Percentiles rank a stretch among this genome's conserved stretches.
These are phyloP conservation scores for Teleopsis dalmanni DNA, from an alignment of 1,140 invertebrate genomes.

Conservation along the genomic window DNA sequence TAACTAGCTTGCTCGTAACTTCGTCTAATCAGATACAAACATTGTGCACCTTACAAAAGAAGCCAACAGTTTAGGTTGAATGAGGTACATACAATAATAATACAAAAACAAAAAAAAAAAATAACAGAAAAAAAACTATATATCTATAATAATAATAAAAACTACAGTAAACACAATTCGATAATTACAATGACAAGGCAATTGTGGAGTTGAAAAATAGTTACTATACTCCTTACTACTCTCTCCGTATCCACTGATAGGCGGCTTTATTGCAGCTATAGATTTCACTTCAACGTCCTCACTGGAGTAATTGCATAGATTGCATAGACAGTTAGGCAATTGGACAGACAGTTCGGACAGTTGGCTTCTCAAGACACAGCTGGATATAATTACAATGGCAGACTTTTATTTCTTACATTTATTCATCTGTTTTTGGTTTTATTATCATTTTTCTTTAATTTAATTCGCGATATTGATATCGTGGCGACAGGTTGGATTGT, in stretches of 20 bases:
- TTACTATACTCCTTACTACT: neutral
- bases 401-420: no score
- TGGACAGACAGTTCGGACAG: slow-evolving; percentile 4
- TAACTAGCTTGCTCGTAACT: no score
- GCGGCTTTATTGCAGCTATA: neutral
- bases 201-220: no score
- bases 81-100: no score
- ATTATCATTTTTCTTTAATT: no score
- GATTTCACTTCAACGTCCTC: neutral
- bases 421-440: no score
- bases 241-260: neutral
- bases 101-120: neutral
- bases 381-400: neutral
- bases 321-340: neutral
- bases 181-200: slow-evolving; percentile 12
- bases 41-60: no score
- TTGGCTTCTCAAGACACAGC: slow-evolving; percentile 4
- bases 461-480: no score
- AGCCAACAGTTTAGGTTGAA: no score
- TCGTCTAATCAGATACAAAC: no score
- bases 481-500: no score
- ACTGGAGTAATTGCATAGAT: neutral
- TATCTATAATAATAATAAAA: no score
- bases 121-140: neutral
- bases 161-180: slow-evolving; percentile 5